These are phyloP conservation scores for Caranx ignobilis DNA, from an alignment of 2,113 vertebrate genomes.

Conservation along the genomic window DNA sequence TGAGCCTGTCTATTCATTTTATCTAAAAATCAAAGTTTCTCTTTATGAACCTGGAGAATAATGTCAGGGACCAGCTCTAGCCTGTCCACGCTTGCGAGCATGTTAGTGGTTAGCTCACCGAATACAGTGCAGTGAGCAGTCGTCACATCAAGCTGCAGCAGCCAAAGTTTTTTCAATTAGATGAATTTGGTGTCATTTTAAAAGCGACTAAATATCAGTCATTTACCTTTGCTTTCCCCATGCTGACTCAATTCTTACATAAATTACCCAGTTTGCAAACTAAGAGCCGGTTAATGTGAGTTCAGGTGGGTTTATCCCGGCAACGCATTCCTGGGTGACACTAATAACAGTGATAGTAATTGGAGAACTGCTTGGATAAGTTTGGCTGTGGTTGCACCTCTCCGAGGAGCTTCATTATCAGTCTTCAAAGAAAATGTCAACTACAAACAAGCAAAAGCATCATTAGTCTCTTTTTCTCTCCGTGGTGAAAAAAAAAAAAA, in stretches of 20 bases:
- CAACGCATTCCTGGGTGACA: constrained; percentile 38
- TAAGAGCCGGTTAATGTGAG: constrained; percentile 17
- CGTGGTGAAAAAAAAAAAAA: constrained; percentile 20
- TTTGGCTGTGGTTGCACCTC: constrained; percentile 49
- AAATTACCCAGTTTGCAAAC: constrained; percentile 9
- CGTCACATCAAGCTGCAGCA: not conserved
- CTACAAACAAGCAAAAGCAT: constrained; percentile 62
- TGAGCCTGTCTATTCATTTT: too few relatives aligned
- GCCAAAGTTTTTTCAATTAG: not conserved
- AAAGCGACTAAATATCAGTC: not conserved
- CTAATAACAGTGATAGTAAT: constrained; percentile 25
- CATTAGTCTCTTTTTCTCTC: constrained; percentile 63
- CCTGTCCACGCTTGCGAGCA: not conserved
- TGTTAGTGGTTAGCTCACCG: too few relatives aligned
- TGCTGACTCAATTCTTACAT: constrained; percentile 22
- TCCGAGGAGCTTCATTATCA: constrained; percentile 62
- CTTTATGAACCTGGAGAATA: not conserved
- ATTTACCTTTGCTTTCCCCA: not conserved
- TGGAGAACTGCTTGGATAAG: constrained; percentile 26
- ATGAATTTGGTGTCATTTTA: not conserved
- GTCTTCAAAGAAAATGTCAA: constrained; percentile 72
- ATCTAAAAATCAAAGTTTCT: too few relatives aligned
- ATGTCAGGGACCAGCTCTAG: not conserved
- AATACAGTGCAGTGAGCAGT: not conserved
- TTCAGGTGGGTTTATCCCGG: constrained; percentile 43